Base-by-base conservation (phyloP, 2,113 vertebrate genomes). In the Monopterus albus region DNA sequence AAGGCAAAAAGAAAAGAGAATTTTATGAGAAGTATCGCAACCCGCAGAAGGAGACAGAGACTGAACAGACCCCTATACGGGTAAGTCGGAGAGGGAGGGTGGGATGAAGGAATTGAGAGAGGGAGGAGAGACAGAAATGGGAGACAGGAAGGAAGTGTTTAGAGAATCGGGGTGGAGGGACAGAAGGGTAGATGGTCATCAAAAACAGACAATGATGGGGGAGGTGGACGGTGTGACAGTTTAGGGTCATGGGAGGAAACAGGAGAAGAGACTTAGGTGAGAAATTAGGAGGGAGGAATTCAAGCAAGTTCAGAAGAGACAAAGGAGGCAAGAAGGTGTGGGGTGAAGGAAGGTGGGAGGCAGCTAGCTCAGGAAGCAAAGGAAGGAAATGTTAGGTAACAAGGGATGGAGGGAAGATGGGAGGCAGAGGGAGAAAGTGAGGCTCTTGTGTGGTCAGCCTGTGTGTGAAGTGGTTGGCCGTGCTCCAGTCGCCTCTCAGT, bases 11-110 rank as follows among this genome's bases (percentile, higher is more conserved):
- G 86, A 95, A 95, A 68, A 94, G 93, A 59, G 96, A 98, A 88
- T 96, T 97, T 87, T 97, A 98, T 17, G 96, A 98, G 87, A 98
- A 99, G 80, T 98, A 98, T 78, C 95, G 97, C 56, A 98, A 98
- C 87, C 96, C 97, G 1, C 97, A 98, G 89, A 97, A 95, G 90
- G 97, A 99, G 84, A 95, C 93, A 35, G 96, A 99, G 91, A 96
- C 92, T 4, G 90, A 95, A 59, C 95, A 95, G 78, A 89, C 97
- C 75, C 96, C 94, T 42, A 95, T 98, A 90, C 94, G 96, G 93
- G 97, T 99, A 92, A 95, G 96, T 79, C 29, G 14, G n/a, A 17
- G 53, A 20, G 25, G 62, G 52, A 68, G 17, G 18, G 50, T 65
- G 56, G 72, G 47, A n/a, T 36, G 57, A 17, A 39, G 72, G 42